Conservation (phyloP, 2,888 invertebrate genomes). For the Lampropteryx suffumata region DNA sequence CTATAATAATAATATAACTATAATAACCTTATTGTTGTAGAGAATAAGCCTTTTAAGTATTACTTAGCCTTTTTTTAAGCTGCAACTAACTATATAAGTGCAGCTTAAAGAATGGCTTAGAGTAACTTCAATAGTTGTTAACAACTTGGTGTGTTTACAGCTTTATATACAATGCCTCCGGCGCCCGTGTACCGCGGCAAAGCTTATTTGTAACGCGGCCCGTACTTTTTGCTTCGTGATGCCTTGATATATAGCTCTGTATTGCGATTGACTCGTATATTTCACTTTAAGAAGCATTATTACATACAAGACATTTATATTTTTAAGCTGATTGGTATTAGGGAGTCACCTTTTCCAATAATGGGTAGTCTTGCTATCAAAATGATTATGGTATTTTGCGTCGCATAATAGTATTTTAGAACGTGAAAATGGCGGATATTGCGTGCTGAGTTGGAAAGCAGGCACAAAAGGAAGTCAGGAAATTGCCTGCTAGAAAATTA, state of each 20-base stretch:
- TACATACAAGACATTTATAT: neutral
- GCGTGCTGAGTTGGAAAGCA: slow-evolving; percentile 32
- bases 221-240: slow-evolving; percentile 3
- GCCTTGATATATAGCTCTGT: slow-evolving; percentile 12
- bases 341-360: slow-evolving; percentile 5
- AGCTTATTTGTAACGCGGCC: slow-evolving; percentile 19
- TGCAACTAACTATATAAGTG: no score
- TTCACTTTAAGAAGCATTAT: neutral
- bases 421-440: slow-evolving; percentile 37
- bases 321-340: neutral
- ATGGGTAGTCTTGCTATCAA: slow-evolving; percentile 10
- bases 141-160: neutral
- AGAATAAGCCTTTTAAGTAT: no score
- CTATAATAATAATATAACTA: no score
- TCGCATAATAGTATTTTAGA: slow-evolving; percentile 22
- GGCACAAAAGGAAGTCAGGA: slow-evolving; percentile 37
- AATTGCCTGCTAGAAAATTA: slow-evolving; percentile 34
- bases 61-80: no score
- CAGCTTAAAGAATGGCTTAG: no score
- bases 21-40: no score
- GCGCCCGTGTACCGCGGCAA: slow-evolving; percentile 6
- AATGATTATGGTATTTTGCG: slow-evolving; percentile 21
- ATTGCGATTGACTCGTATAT: slow-evolving; percentile 4
- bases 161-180: slow-evolving; percentile 6
- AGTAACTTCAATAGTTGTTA: no score